Evolutionary conservation across 2,797 vertebrate species (phyloP).

Genomic region (Characodon lateralis): DNA sequence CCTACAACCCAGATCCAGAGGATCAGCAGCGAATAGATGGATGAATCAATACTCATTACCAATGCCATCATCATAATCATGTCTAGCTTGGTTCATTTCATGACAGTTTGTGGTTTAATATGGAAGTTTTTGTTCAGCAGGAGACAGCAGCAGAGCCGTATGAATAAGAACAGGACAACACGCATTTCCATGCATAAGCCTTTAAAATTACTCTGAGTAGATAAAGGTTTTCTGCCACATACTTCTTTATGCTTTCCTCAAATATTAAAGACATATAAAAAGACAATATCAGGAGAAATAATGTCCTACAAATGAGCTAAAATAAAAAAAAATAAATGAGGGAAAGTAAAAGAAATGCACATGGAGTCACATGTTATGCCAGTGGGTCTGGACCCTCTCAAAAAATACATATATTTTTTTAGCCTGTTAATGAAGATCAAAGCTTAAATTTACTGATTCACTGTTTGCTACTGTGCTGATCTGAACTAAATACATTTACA

Average conservation of each 20-base stretch:
- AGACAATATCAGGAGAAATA: not conserved
- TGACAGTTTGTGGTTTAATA: not conserved
- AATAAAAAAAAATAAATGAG: not conserved
- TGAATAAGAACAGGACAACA: not conserved
- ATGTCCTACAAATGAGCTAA: not conserved
- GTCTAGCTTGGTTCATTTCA: not conserved
- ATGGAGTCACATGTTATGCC: conserved; percentile 6
- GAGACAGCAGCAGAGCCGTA: not conserved
- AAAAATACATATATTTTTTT: conserved; percentile 38
- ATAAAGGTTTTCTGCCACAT: conserved; percentile 2
- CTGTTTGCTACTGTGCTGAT: conserved; percentile 15
- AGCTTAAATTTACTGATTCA: conserved; percentile 38
- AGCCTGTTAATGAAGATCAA: conserved; percentile 62
- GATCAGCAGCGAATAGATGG: not conserved
- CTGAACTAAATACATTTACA: conserved; percentile 12
- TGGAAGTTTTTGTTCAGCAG: not conserved
- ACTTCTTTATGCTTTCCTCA: not conserved
- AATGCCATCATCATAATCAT: not conserved
- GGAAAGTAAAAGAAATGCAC: not conserved
- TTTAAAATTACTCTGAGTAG: not conserved
- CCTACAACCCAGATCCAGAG: not conserved
- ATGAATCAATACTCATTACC: not conserved
- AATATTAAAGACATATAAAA: conserved; percentile 3
- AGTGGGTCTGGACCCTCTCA: conserved; percentile 48
- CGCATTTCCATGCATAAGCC: not conserved